These are phyloP conservation scores for Zonotrichia albicollis DNA, from an alignment of 2,797 vertebrate genomes.

Conservation along the genomic window DNA sequence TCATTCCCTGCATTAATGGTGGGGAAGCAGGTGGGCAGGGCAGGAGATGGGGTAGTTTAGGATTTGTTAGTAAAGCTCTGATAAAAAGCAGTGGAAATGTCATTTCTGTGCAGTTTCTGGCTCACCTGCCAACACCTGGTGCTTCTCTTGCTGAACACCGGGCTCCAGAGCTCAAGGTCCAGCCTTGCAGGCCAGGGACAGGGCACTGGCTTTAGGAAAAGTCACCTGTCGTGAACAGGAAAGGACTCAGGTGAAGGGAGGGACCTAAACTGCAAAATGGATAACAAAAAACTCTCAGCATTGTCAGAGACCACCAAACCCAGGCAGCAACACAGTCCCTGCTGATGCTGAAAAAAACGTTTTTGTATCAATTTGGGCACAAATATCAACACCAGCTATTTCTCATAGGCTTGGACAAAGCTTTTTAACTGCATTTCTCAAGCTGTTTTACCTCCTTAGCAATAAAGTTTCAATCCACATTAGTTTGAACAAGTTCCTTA, in stretches of 20 bases:
- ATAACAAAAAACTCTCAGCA: neutral
- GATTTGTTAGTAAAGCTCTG: neutral
- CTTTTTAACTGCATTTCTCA: neutral
- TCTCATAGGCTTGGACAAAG: neutral
- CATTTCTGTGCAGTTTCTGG: neutral
- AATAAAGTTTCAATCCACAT: neutral
- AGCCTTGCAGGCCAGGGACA: neutral
- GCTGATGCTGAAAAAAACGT: neutral
- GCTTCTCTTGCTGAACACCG: accelerated
- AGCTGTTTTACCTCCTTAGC: neutral
- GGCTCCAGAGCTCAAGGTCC: neutral
- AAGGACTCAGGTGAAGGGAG: neutral
- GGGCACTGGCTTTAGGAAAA: neutral
- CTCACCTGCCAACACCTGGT: accelerated
- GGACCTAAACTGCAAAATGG: neutral
- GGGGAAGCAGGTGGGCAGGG: neutral
- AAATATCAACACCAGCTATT: neutral
- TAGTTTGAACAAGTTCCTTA: neutral
- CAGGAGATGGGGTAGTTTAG: neutral
- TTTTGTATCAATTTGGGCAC: accelerated
- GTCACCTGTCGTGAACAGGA: neutral
- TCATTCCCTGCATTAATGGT: accelerated
- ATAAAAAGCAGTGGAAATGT: neutral
- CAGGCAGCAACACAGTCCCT: neutral
- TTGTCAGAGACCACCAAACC: neutral